A percentile compares a stretch with the other conserved stretches of the same genome.
These are phyloP conservation scores for Hecatera dysodea DNA, from an alignment of 2,888 invertebrate species.

Conservation along the genomic window DNA sequence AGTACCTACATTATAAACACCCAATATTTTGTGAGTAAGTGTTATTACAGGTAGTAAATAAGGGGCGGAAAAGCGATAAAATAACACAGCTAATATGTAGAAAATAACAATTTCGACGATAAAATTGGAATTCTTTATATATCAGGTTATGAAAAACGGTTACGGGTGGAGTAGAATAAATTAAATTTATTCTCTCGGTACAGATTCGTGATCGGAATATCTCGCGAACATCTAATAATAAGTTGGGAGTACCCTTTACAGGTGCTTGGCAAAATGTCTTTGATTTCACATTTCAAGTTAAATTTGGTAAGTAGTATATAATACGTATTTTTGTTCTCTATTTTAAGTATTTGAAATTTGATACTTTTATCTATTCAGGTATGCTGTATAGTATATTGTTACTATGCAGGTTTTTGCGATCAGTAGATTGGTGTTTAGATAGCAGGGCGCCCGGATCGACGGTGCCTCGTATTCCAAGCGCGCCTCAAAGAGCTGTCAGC, in stretches of 20 bases:
- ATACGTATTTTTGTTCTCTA: background rate
- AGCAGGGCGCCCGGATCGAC: no score
- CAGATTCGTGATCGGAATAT: conserved; percentile 64
- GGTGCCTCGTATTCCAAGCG: no score
- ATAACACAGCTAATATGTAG: conserved; percentile 56
- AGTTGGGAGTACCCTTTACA: conserved; percentile 40
- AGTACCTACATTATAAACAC: conserved; percentile 21
- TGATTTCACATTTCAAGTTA: conserved; percentile 48
- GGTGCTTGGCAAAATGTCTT: conserved; percentile 49
- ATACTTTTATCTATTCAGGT: background rate
- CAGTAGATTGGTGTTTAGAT: no score
- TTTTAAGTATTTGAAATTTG: background rate
- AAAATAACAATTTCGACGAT: conserved; percentile 62
- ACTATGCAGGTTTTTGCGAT: background rate
- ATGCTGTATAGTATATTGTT: background rate
- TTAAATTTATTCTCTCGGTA: conserved; percentile 65
- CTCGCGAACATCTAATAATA: conserved; percentile 55
- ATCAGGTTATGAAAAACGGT: conserved; percentile 67
- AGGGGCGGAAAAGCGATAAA: conserved; percentile 34
- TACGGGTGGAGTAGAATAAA: conserved; percentile 63
- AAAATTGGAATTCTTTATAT: conserved; percentile 65
- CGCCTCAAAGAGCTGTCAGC: no score
- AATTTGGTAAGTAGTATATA: conserved; percentile 31
- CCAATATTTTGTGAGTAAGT: conserved; percentile 39
- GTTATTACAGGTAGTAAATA: conserved; percentile 53